Evolutionary conservation across 2,113 vertebrate genomes (phyloP).

Genomic region (Cryptotis parvus): DNA sequence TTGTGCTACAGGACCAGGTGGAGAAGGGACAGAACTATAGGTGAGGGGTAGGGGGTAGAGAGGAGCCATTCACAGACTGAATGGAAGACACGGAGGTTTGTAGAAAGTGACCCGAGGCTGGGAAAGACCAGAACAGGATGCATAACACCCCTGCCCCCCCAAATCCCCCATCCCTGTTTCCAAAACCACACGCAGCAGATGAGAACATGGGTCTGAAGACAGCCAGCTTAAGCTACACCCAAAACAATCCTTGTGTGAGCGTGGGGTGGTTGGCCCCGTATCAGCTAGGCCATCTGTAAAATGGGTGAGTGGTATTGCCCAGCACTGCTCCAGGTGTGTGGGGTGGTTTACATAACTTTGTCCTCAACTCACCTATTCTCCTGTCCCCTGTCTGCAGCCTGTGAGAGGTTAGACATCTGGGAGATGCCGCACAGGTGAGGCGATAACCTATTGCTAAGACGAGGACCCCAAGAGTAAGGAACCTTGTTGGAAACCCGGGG

Average conservation of each 20-base stretch:
- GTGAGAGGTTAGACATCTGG: not conserved
- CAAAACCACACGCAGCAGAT: not conserved
- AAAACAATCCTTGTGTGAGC: not conserved
- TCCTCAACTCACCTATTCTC: not conserved
- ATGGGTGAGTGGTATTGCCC: not conserved
- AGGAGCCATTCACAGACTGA: accelerated
- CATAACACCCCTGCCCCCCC: not conserved
- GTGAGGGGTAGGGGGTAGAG: not conserved
- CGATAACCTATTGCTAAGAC: not conserved
- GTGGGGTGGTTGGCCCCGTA: not conserved
- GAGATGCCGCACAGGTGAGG: not conserved
- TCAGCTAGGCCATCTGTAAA: not conserved
- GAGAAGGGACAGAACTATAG: too few relatives aligned
- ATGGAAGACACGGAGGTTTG: not conserved
- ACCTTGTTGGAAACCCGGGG: not conserved
- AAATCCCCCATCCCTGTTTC: not conserved
- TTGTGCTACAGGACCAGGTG: too few relatives aligned
- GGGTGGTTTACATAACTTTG: not conserved
- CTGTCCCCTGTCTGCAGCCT: not conserved
- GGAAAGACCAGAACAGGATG: not conserved
- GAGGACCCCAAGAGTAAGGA: not conserved
- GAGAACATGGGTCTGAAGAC: not conserved
- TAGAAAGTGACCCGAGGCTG: not conserved
- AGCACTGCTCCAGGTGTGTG: not conserved
- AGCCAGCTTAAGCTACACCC: not conserved